Conservation (phyloP, 2,888 invertebrate genomes). For the Eupeodes luniger region DNA sequence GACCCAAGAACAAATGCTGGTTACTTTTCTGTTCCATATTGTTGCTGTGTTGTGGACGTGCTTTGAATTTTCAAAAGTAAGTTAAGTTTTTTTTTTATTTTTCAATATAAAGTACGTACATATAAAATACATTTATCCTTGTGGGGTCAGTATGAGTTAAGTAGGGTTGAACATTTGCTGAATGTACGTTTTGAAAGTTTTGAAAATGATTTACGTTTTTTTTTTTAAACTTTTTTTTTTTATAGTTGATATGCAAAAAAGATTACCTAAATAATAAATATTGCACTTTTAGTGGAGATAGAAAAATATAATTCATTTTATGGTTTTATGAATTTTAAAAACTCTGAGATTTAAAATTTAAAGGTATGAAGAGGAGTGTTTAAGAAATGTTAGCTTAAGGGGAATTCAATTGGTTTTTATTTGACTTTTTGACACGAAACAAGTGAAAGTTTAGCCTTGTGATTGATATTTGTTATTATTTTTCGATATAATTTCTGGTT, state of each 20-base stretch:
- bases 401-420: no score
- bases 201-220: constrained; percentile 61
- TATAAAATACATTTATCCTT: background rate
- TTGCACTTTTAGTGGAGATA: background rate
- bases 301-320: background rate
- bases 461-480: no score
- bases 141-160: constrained; percentile 39
- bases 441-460: no score
- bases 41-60: constrained; percentile 37
- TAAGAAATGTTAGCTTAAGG: no score
- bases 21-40: constrained; percentile 32
- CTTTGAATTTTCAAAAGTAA: constrained; percentile 40
- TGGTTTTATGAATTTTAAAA: background rate
- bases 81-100: constrained; percentile 24
- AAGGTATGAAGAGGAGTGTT: background rate
- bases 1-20: constrained; percentile 43
- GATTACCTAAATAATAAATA: constrained; percentile 4
- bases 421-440: no score
- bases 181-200: constrained; percentile 50
- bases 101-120: background rate
- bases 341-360: background rate
- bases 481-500: no score
- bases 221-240: background rate
- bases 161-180: constrained; percentile 44
- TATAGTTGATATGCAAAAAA: constrained; percentile 36